These are phyloP conservation scores for Setophaga coronata DNA, from an alignment of 2,113 vertebrate species.

Conservation along the genomic window DNA sequence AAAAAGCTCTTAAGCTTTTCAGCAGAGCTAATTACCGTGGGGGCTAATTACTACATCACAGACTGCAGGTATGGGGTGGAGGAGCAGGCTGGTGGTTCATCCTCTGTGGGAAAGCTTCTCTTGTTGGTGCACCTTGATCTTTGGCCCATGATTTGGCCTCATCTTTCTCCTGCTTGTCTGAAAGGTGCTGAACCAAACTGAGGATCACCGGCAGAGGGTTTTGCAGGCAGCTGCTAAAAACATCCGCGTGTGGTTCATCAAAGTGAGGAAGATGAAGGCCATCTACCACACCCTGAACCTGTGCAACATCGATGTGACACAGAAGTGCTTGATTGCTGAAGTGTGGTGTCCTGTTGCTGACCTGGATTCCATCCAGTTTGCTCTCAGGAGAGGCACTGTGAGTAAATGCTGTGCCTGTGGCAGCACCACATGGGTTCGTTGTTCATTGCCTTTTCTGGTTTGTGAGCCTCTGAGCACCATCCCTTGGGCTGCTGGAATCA, in stretches of 20 bases:
- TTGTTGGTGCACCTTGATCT: not conserved
- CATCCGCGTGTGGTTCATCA: conserved; percentile 97
- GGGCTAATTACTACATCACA: not conserved
- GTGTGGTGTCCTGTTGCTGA: conserved; percentile 97
- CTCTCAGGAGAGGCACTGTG: conserved; percentile 95
- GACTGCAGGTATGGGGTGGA: not conserved
- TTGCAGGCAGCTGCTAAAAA: conserved; percentile 95
- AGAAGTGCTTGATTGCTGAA: conserved; percentile 98
- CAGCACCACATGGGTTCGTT: not conserved
- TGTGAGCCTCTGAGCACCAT: not conserved
- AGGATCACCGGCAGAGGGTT: conserved; percentile 95
- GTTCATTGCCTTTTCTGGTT: not conserved
- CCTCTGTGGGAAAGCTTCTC: not conserved
- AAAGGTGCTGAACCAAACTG: conserved; percentile 96
- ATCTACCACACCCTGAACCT: conserved; percentile 98
- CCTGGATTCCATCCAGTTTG: conserved; percentile 97
- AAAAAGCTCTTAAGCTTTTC: not conserved
- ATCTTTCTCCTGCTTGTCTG: not conserved
- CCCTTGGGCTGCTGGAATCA: not conserved
- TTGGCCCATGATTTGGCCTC: not conserved
- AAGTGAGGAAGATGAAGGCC: conserved; percentile 98
- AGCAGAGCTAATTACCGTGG: not conserved
- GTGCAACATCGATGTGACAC: conserved; percentile 98
- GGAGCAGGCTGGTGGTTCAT: fast-evolving
- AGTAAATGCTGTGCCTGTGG: conserved; percentile 53